Conservation (phyloP, 2,113 vertebrate species). For the Oryzias woworae region DNA sequence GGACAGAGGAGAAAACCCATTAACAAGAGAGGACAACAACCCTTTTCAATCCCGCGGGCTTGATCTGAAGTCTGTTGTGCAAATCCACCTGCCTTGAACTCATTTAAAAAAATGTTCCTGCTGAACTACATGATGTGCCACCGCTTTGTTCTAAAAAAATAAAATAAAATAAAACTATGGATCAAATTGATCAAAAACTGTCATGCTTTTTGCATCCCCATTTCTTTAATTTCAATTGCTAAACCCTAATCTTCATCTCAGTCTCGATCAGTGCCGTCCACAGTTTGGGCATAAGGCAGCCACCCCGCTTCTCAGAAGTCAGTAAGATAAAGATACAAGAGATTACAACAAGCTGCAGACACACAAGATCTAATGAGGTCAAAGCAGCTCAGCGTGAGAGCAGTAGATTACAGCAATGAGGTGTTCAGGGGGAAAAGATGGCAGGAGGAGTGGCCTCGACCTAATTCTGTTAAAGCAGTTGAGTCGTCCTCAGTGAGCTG, state of each 20-base stretch:
- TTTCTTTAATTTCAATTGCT: too few relatives aligned
- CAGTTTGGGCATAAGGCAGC: not conserved
- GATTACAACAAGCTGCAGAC: constrained; percentile 16
- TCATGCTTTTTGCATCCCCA: too few relatives aligned
- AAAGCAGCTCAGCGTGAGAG: constrained; percentile 27
- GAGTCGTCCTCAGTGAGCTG: constrained; percentile 67
- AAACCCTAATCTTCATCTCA: too few relatives aligned
- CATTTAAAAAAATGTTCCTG: too few relatives aligned
- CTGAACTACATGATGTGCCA: too few relatives aligned
- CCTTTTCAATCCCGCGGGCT: not conserved
- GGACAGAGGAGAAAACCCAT: not conserved
- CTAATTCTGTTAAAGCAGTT: constrained; percentile 75
- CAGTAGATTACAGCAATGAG: constrained; percentile 59
- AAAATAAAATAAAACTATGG: too few relatives aligned
- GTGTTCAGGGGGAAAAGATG: constrained; percentile 60
- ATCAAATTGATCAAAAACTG: too few relatives aligned
- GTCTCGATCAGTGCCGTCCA: not conserved
- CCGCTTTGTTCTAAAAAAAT: too few relatives aligned
- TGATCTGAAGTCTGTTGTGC: not conserved
- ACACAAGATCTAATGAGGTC: constrained; percentile 58
- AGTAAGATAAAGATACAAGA: constrained; percentile 10
- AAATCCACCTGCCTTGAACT: too few relatives aligned
- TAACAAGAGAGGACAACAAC: not conserved
- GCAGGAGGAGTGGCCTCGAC: constrained; percentile 39
- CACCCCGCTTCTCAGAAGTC: not conserved